Conservation (phyloP, 2,888 invertebrate genomes). For the Calephelis perditalis region DNA sequence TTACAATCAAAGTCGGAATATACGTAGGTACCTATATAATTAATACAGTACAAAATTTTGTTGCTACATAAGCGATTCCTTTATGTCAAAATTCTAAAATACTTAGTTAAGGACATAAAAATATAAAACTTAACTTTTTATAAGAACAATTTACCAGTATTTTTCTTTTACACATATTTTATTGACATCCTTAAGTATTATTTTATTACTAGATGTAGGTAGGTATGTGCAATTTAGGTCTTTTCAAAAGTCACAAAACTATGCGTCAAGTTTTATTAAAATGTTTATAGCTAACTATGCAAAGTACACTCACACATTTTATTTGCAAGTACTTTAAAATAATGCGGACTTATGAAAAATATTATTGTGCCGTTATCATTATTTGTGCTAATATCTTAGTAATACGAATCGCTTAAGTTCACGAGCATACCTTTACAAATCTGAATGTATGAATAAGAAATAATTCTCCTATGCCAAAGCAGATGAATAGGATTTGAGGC, state of each 20-base stretch:
- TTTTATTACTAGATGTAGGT: conserved; percentile 6
- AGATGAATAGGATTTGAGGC: conserved; percentile 2
- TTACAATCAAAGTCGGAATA: conserved; percentile 7
- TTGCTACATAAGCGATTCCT: background rate
- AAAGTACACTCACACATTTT: too few species aligned
- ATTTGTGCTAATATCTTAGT: too few species aligned
- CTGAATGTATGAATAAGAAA: too few species aligned
- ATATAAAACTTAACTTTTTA: conserved; percentile 3
- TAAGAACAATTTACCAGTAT: background rate
- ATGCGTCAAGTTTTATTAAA: background rate
- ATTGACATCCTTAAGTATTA: conserved; percentile 18
- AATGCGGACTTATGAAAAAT: too few species aligned
- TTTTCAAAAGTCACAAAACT: conserved; percentile 5
- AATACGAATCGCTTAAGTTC: too few species aligned
- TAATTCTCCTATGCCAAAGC: too few species aligned
- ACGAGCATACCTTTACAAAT: too few species aligned
- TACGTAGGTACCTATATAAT: conserved; percentile 6
- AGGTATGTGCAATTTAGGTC: background rate
- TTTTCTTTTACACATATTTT: conserved; percentile 16
- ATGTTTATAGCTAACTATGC: too few species aligned
- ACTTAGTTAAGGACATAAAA: conserved; percentile 1
- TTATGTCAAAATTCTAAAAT: background rate
- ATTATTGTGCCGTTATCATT: too few species aligned
- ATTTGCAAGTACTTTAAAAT: too few species aligned
- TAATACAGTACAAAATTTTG: conserved; percentile 9